Percentiles rank a stretch among this genome's conserved stretches.
phyloP scores from a whole-genome alignment of 2,113 vertebrate species.

The Rhipidura dahli region DNA sequence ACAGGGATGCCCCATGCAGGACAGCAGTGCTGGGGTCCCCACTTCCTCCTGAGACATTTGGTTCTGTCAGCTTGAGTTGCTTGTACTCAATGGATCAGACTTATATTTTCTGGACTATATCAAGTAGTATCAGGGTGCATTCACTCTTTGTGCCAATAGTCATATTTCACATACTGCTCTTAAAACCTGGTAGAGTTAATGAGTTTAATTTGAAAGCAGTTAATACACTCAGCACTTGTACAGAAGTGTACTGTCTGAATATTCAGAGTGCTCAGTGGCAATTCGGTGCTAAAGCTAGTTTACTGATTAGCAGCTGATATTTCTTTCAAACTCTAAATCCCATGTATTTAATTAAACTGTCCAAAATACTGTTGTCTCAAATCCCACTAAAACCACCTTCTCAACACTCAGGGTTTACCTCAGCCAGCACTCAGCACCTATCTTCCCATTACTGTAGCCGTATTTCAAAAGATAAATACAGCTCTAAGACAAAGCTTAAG shows the following conservation, averaged over 20 bases:
- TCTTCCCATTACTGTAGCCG: not conserved
- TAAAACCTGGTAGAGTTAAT: not conserved
- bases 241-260: not conserved
- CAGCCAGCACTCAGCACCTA: not conserved
- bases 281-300: not conserved
- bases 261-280: not conserved
- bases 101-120: not conserved
- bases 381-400: not conserved
- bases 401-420: not conserved
- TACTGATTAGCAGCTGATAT: not conserved
- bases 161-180: not conserved
- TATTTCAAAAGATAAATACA: not conserved
- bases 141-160: not conserved
- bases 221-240: not conserved
- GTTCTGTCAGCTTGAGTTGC: not conserved
- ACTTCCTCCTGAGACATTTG: not conserved
- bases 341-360: not conserved
- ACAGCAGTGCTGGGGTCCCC: not conserved
- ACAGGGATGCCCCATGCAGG: not conserved
- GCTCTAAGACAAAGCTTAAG: not conserved
- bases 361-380: not conserved
- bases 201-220: not conserved
- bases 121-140: not conserved
- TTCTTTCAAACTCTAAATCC: not conserved
- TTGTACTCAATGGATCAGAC: not conserved